phyloP scores from a whole-genome alignment of 2,888 invertebrate genomes.

The Hymenopus coronatus region DNA sequence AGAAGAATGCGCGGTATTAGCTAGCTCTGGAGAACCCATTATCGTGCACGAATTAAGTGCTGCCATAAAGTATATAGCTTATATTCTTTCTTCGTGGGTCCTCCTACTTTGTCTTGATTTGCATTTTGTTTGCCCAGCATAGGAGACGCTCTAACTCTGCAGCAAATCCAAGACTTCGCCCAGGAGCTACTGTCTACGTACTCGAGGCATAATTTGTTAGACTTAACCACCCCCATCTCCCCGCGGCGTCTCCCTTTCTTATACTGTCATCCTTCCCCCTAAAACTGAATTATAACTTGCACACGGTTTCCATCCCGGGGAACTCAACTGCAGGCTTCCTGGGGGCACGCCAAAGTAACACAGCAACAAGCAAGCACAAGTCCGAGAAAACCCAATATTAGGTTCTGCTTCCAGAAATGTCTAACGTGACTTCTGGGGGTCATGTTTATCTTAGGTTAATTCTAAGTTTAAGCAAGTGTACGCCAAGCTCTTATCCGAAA shows the following conservation, averaged over 20 bases:
- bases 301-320: background rate
- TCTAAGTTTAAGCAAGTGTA: background rate
- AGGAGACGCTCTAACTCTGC: background rate
- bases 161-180: background rate
- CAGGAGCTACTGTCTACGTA: background rate
- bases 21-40: background rate
- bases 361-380: background rate
- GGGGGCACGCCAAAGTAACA: background rate
- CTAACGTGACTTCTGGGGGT: background rate
- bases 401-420: background rate
- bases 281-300: constrained; percentile 9
- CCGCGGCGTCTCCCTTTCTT: background rate
- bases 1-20: background rate
- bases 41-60: background rate
- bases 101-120: background rate
- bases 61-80: background rate
- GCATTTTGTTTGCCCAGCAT: background rate
- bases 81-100: background rate
- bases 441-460: background rate
- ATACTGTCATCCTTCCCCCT: background rate
- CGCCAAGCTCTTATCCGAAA: background rate
- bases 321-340: background rate
- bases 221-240: background rate
- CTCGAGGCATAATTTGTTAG: constrained; percentile 6
- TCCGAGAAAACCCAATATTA: background rate